A percentile compares a stretch with the other conserved stretches of the same genome.
These are phyloP conservation scores for Agrochola macilenta DNA, from an alignment of 2,888 invertebrate species.

Conservation along the genomic window DNA sequence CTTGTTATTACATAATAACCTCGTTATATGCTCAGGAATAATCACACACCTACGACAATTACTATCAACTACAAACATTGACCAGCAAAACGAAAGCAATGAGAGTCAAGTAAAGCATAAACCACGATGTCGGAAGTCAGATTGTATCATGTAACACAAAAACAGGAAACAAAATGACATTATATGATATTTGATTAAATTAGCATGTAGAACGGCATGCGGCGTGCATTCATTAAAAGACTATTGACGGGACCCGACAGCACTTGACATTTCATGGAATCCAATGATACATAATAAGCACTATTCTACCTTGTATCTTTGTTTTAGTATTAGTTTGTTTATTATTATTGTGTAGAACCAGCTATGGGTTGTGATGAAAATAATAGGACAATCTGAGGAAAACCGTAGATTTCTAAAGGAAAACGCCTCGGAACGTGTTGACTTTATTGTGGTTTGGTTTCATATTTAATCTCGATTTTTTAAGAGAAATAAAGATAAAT, in stretches of 20 bases:
- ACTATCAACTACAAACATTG: slow-evolving; percentile 26
- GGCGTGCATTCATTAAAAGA: slow-evolving; percentile 70
- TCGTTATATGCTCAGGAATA: slow-evolving; percentile 5
- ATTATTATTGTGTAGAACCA: slow-evolving; percentile 8
- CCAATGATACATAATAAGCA: slow-evolving; percentile 40
- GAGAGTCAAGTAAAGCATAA: slow-evolving; percentile 46
- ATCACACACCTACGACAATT: neutral
- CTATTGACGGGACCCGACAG: slow-evolving; percentile 47
- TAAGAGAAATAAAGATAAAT: neutral
- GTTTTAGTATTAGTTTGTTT: slow-evolving; percentile 26
- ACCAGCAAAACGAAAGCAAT: slow-evolving; percentile 46
- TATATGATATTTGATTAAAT: slow-evolving; percentile 72
- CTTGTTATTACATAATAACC: neutral
- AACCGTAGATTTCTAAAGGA: neutral
- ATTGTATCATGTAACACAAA: slow-evolving; percentile 68
- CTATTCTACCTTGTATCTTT: slow-evolving; percentile 10
- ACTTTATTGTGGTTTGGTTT: neutral
- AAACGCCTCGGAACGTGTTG: neutral
- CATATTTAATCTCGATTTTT: neutral
- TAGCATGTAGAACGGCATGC: slow-evolving; percentile 71
- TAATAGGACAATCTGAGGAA: slow-evolving; percentile 18
- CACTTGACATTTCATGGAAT: slow-evolving; percentile 55
- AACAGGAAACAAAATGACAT: slow-evolving; percentile 75
- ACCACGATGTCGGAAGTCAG: slow-evolving; percentile 59
- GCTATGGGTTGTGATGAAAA: neutral